These are phyloP conservation scores for Sinosuthora webbiana DNA, from an alignment of 2,113 vertebrate species.

Conservation along the genomic window DNA sequence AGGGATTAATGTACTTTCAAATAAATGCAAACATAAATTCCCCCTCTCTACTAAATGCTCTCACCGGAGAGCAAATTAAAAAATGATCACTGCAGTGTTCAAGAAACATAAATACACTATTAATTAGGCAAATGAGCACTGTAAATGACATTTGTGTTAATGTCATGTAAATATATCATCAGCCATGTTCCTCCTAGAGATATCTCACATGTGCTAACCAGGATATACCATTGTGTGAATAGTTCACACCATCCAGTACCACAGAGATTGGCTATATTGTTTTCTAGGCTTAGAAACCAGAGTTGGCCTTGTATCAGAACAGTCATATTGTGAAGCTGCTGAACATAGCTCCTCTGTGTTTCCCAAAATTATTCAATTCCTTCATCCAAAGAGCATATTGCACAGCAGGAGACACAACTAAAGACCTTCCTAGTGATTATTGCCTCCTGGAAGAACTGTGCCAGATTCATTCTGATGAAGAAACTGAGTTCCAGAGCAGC, in stretches of 20 bases:
- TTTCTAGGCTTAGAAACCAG: neutral
- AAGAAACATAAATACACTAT: conserved; percentile 39
- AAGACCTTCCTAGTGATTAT: neutral
- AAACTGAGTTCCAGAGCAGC: neutral
- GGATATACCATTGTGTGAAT: neutral
- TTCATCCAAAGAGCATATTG: neutral
- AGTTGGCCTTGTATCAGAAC: neutral
- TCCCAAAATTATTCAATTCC: neutral
- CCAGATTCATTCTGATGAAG: neutral
- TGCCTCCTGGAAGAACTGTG: neutral
- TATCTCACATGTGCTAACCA: neutral
- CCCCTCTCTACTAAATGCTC: neutral
- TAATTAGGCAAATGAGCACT: conserved; percentile 30
- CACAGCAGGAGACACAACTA: neutral
- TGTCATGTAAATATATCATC: conserved; percentile 5
- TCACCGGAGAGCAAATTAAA: conserved; percentile 29
- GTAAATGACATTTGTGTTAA: conserved; percentile 33
- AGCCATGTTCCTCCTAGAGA: neutral
- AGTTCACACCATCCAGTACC: neutral
- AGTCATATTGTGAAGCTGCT: neutral
- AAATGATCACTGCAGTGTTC: conserved; percentile 1
- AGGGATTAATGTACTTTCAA: neutral
- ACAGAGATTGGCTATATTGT: neutral
- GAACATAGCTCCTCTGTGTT: neutral
- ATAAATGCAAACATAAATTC: neutral